Base-by-base conservation (phyloP, 2,113 vertebrate genomes). In the Etheostoma cragini region DNA sequence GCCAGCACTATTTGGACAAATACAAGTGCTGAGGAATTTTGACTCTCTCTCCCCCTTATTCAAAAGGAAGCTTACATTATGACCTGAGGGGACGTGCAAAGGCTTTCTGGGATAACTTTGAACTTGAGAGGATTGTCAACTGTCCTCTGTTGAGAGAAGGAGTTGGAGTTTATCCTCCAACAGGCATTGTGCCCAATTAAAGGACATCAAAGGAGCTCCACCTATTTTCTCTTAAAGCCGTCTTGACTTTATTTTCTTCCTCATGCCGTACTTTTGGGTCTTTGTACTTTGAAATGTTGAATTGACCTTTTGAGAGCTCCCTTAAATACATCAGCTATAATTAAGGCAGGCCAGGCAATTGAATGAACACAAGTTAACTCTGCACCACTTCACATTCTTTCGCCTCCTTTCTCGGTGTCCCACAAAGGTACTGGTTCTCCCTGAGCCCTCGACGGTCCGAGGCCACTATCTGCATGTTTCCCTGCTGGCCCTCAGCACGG, bases 1-100 rank as follows among this genome's bases (percentile, higher is more conserved):
- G 88, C 91, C 84, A 83, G 85, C 81, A 60, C 83, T 90, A 84
- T 91, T 91, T 91, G 87, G 87, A 92, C 89, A 89, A 91, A 92
- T 90, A 91, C 72, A 86, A 91, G 82, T 83, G 76, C 81, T 65
- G 70, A 92, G 88, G 88, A 91, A 92, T 93, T 90, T 89, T 87
- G 79, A 84, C 86, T 87, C 62, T 70, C 52, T 76, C 72, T 74
- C 77, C 52, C 78, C 76, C 68, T 45, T 65, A 76, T 78, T 74
- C 88, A 83, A 76, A 84, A 60, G 38, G 46, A 76, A 84, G 76
- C 83, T 79, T 49, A 22, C 67, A 30, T 45, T 66, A 61, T 45
- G 85, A 84, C 61, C 68, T 56, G 70, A 69, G 64, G 56, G 87
- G 81, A 76, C 50, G 53, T 83, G 81, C 76, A 85, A 75, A 82